A percentile compares a stretch with the other conserved stretches of the same genome.
These are phyloP conservation scores for Mactra quadrangularis DNA, from an alignment of 1,140 invertebrate species.

Conservation along the genomic window DNA sequence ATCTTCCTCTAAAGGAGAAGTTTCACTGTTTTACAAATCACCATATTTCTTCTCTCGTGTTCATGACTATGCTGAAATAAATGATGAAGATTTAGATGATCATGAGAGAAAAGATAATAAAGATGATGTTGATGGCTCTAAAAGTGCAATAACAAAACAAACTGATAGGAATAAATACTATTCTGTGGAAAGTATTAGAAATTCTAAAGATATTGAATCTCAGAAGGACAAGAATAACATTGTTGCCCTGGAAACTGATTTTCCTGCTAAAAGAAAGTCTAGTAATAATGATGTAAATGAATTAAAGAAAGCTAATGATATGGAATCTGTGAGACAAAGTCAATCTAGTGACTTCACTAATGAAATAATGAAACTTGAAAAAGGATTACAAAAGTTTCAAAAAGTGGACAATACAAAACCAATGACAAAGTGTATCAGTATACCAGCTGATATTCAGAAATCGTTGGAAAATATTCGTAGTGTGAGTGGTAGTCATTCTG, in stretches of 20 bases:
- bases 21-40: constrained; percentile 5
- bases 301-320: neutral
- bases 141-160: neutral
- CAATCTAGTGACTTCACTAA: constrained; percentile 46
- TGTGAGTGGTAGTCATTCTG: constrained; percentile 71
- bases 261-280: constrained; percentile 26
- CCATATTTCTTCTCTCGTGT: constrained; percentile 71
- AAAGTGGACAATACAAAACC: constrained; percentile 14
- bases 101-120: constrained; percentile 8
- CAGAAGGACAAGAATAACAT: neutral
- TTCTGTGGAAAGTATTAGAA: constrained; percentile 45
- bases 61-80: constrained; percentile 80
- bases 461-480: constrained; percentile 78
- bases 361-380: constrained; percentile 61
- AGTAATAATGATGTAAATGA: neutral
- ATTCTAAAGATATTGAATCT: constrained; percentile 41
- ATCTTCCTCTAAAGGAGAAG: constrained; percentile 37
- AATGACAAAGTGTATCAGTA: constrained; percentile 80
- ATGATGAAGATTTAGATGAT: constrained; percentile 49
- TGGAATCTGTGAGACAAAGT: constrained; percentile 9
- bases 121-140: neutral
- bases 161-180: neutral
- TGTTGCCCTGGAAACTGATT: constrained; percentile 54
- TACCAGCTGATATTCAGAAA: constrained; percentile 79
- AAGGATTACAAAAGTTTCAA: constrained; percentile 37